phyloP scores from a whole-genome alignment of 1,140 invertebrate genomes.

The Globodera ellingtonae region DNA sequence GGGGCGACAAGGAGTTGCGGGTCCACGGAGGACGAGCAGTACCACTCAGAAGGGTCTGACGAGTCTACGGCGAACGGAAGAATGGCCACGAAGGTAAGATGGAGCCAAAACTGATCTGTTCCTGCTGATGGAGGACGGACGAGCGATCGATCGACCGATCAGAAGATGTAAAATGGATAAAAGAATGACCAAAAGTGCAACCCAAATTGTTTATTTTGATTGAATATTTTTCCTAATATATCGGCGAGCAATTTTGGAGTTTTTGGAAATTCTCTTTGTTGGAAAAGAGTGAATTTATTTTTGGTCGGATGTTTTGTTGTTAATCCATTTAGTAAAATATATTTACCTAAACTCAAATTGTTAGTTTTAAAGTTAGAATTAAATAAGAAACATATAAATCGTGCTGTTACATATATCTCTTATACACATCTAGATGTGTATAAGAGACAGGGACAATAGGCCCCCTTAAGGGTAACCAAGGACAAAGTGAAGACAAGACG shows the following conservation, averaged over 20 bases:
- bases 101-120: background rate
- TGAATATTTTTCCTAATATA: too few species aligned
- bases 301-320: too few species aligned
- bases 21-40: conserved; percentile 50
- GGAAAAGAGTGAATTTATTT: too few species aligned
- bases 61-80: background rate
- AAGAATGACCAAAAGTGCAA: conserved; percentile 1
- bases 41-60: conserved; percentile 43
- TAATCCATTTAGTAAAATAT: too few species aligned
- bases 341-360: background rate
- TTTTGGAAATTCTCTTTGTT: too few species aligned
- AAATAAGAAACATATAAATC: background rate
- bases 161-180: background rate
- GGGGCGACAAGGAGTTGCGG: conserved; percentile 24
- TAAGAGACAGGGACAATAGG: too few species aligned
- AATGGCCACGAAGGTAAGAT: conserved; percentile 9
- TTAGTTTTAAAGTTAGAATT: background rate
- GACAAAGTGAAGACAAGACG: too few species aligned
- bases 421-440: too few species aligned
- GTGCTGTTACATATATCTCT: too few species aligned
- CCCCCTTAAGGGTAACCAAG: too few species aligned
- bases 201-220: conserved; percentile 4
- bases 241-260: too few species aligned
- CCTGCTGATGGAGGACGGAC: background rate
- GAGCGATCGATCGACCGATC: conserved; percentile 9